Evolutionary conservation across 2,888 invertebrate genomes (phyloP).

Genomic region (Andricus curvator): DNA sequence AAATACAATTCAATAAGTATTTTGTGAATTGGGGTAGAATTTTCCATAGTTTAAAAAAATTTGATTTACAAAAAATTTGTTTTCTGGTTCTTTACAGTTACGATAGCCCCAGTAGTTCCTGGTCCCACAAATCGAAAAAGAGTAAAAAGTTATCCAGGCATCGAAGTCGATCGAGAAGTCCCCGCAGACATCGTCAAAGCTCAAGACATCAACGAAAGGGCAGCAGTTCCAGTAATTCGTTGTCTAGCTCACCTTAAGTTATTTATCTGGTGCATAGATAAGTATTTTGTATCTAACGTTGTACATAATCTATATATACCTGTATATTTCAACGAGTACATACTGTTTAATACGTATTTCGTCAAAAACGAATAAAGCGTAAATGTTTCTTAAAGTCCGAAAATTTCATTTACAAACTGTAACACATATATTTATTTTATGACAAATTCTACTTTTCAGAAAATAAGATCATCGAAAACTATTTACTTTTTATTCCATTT

Average conservation of each 20-base stretch:
- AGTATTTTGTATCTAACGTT: conserved; percentile 51
- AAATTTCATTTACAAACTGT: background rate
- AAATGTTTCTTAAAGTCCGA: background rate
- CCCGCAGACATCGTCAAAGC: conserved; percentile 67
- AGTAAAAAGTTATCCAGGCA: conserved; percentile 74
- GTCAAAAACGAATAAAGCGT: conserved; percentile 11
- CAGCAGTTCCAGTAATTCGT: conserved; percentile 71
- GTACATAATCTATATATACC: conserved; percentile 52
- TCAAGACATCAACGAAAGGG: conserved; percentile 64
- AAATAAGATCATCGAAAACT: no score
- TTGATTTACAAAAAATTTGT: conserved; percentile 15
- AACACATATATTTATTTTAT: background rate
- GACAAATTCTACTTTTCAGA: background rate
- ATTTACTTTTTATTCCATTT: no score
- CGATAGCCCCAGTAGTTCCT: conserved; percentile 71
- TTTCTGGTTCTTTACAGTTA: conserved; percentile 62
- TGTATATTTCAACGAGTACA: conserved; percentile 49
- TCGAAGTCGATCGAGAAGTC: conserved; percentile 72
- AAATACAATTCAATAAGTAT: no score
- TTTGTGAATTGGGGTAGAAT: background rate
- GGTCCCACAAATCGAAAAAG: conserved; percentile 73
- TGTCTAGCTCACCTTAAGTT: conserved; percentile 67
- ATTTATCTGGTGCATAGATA: conserved; percentile 39
- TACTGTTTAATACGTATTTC: conserved; percentile 32
- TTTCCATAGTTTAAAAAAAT: background rate